Base-by-base conservation (phyloP, 2,888 invertebrate species). In the Dynastes maya region DNA sequence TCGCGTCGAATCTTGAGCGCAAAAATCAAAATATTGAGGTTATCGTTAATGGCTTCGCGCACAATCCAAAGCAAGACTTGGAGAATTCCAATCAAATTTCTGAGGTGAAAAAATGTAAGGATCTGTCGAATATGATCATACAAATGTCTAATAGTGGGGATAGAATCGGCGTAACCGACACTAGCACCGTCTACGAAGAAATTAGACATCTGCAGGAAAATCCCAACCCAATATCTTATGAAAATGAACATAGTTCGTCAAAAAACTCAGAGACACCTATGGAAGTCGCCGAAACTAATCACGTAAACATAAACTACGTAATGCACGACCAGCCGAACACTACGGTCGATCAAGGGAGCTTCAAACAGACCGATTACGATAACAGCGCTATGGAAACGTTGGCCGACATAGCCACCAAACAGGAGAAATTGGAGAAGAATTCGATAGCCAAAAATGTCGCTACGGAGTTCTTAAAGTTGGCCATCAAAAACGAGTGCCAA, bases 391-490 rank as follows among this genome's bases (percentile, higher is more conserved):
- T 89, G 89, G 88, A 89, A 83, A 89, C 89, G 6, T 82, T 89
- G 68, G 89, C 89, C 0, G 89, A 89, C 80, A 85, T 89, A 51
- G 89, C 89, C 0, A 88, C 89, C 0, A 89, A 89, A 78, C 88
- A 89, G 80, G 88, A 87, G 67, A 89, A 89, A 81, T 82, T 89
- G 71, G 89, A 89, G 79, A 89, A 89, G 81, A 89, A 89, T 81
- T 87, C 87, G n/a, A 82, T 89, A 78, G 93, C 93, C 4, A 93
- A 93, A 87, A 92, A 91, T 85, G 93, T 93, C 0, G 93, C 93
- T 4, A 92, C 92, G 0, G 92, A 92, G 85, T 93, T 92, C 87
- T 88, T 93, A 80, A 93, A 93, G 88, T 90, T 93, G 83, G 92
- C 92, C 5, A 88, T 88, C 16, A 87, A 89, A 80, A 87, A 87